These are phyloP conservation scores for Catocala sponsa DNA, from an alignment of 2,888 invertebrate species.

Conservation along the genomic window DNA sequence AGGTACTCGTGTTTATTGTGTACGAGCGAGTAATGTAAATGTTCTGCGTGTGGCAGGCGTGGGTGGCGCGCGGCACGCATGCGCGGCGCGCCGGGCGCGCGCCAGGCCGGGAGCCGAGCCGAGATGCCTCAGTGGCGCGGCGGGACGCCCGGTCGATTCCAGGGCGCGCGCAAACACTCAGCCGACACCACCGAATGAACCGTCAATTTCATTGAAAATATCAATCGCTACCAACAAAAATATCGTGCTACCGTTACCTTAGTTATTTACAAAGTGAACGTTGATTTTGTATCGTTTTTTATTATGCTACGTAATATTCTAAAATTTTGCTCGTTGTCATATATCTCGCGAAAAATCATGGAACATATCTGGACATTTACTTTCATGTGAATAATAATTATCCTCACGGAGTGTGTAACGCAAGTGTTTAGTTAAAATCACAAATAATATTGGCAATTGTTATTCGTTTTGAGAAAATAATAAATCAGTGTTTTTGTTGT, in stretches of 20 bases:
- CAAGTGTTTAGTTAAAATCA: conserved; percentile 34
- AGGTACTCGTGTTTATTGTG: conserved; percentile 36
- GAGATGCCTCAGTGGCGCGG: conserved; percentile 83
- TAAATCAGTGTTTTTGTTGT: conserved; percentile 38
- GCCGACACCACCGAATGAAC: conserved; percentile 63
- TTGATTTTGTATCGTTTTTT: conserved; percentile 14
- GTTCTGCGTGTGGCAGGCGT: conserved; percentile 52
- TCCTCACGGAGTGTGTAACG: conserved; percentile 43
- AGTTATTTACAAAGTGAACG: conserved; percentile 9
- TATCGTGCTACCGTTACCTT: conserved; percentile 12
- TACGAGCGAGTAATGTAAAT: conserved; percentile 54
- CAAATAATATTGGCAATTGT: conserved; percentile 28
- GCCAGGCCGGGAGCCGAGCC: conserved; percentile 68
- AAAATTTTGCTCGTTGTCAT: conserved; percentile 29
- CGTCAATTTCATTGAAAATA: conserved; percentile 63
- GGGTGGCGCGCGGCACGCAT: conserved; percentile 67
- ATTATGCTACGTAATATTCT: conserved; percentile 19
- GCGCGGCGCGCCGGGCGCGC: conserved; percentile 65
- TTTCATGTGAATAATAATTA: conserved; percentile 66
- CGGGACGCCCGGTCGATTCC: conserved; percentile 85
- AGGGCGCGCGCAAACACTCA: conserved; percentile 71
- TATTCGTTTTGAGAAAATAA: background rate
- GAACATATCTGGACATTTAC: conserved; percentile 63
- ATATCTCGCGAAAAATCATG: conserved; percentile 57
- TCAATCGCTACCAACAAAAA: conserved; percentile 42